Evolutionary conservation across 2,113 vertebrate species (phyloP), one percentile per base, ranked within the genome.

Genomic region (Oncorhynchus nerka): DNA sequence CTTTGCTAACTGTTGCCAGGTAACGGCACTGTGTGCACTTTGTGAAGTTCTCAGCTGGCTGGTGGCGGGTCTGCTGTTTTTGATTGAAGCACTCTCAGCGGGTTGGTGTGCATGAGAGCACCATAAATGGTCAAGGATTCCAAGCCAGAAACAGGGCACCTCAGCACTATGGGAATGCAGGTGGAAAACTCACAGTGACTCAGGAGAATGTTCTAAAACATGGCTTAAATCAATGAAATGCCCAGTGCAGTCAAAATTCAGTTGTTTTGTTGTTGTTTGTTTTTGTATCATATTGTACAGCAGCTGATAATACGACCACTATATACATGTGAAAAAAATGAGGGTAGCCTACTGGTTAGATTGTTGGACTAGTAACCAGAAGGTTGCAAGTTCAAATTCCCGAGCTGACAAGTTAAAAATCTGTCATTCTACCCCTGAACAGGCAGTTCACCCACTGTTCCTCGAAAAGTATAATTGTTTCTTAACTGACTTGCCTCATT

Each of bases 91-190:
- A 28, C 8, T 15, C 34, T 64, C 68, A 61, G 70, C 22, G 61
- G 16, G 4, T 75, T 74, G 65, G 68, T 68, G 76, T 80, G 80
- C 75, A 80, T 70, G 82, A 85, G 80, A 83, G 75, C 5, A 68
- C 88, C 89, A 88, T 92, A 92, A 88, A 93, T 85, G 87, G 91
- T 91, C 87, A 91, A 85, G 80, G 81, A 91, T 81, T 92, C 86
- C 86, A 86, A 79, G 70, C 70, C 78, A 67, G 15, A 13, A 75
- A 62, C 55, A 22, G 22, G 79, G 72, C 83, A 49, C 34, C 22
- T 86, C 82, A 86, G 84, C 80, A 81, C 73, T 88, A 75, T 81
- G 81, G 82, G 84, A 86, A 89, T 87, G 86, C 24, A 81, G 79
- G 76, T 86, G 55, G 45, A 39, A 69, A 67, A n/a, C 55, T 62